These are phyloP conservation scores for Anguilla marmorata DNA, from an alignment of 2,797 vertebrate species.

Conservation along the genomic window DNA sequence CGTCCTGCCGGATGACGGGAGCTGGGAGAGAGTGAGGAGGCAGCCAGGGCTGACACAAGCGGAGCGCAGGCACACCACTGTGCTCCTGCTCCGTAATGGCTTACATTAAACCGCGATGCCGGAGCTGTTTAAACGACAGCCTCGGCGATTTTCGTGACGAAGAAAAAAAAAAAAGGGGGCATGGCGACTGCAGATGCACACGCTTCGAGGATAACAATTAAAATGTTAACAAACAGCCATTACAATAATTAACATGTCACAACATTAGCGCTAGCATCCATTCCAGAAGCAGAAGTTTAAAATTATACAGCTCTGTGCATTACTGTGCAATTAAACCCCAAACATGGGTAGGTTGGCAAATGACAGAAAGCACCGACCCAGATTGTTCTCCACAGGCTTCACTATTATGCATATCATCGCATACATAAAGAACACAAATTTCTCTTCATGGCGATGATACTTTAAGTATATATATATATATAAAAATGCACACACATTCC, in stretches of 20 bases:
- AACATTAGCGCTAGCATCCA: conserved; percentile 28
- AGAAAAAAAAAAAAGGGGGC: conserved; percentile 19
- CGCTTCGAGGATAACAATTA: conserved; percentile 30
- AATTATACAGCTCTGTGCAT: conserved; percentile 3
- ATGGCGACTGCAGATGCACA: conserved; percentile 31
- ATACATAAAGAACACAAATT: conserved; percentile 46
- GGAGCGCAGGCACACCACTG: background rate
- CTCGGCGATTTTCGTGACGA: conserved; percentile 21
- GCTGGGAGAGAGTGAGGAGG: conserved; percentile 58
- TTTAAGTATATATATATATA: conserved; percentile 43
- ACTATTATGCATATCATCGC: conserved; percentile 36
- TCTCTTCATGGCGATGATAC: conserved; percentile 38
- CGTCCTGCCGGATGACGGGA: conserved; percentile 40
- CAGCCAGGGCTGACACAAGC: conserved; percentile 49
- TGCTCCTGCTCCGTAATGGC: conserved; percentile 28
- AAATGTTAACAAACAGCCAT: conserved; percentile 36
- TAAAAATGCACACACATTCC: conserved; percentile 37
- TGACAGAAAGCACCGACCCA: conserved; percentile 36
- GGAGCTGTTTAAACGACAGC: conserved; percentile 37
- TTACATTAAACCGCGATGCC: conserved; percentile 33
- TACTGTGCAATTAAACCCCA: conserved; percentile 33
- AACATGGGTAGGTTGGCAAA: conserved; percentile 24
- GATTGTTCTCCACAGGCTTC: conserved; percentile 38
- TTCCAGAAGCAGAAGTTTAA: conserved; percentile 30
- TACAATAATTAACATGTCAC: conserved; percentile 40